Evolutionary conservation across 2,888 invertebrate species (phyloP), one percentile per base, ranked within the genome.

Genomic region (Phasia obesa): DNA sequence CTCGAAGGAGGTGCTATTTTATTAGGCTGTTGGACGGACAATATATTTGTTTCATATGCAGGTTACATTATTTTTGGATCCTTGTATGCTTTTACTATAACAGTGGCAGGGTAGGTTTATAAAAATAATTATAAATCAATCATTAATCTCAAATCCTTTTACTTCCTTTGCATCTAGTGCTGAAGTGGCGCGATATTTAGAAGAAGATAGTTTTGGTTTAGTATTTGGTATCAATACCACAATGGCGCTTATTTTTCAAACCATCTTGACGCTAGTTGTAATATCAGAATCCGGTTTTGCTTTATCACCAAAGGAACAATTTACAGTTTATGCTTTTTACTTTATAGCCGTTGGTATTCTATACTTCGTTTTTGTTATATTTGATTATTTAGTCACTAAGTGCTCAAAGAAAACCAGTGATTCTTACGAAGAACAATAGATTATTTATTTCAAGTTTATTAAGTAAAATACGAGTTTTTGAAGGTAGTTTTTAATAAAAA

Each of bases 181-280:
- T 59, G 97, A 97, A 92, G 96, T 98, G 69, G 98, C 98, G 0
- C 94, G 95, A 84, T 93, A 94, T 84, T 93, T 98, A 77, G 93
- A 94, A 73, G 95, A 96, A 86, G 96, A 97, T 67, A 96, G 96
- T 90, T 97, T 96, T 90, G 98, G 97, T 0, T 92, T 98, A 4
- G 95, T 98, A 85, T 98, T 98, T 91, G 98, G 98, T 4, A 93
- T 97, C 85, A 98, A 97, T 91, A 97, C 96, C 0, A 94, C 98
- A 75, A 84, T 96, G 0, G 97, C 97, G 4, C 93, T 98, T 4
- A 89, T 94, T 0, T 90, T 97, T 0, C 97, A 98, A 91, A 94
- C 96, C 0, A 89, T 97, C 38, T 91, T 98, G 44, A 98, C 97
- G 15, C 65, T 91, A 13, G 85, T 88, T 7, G 89, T 91, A 1